Conservation (phyloP, 2,888 invertebrate genomes). For the Brachylomia viminalis region DNA sequence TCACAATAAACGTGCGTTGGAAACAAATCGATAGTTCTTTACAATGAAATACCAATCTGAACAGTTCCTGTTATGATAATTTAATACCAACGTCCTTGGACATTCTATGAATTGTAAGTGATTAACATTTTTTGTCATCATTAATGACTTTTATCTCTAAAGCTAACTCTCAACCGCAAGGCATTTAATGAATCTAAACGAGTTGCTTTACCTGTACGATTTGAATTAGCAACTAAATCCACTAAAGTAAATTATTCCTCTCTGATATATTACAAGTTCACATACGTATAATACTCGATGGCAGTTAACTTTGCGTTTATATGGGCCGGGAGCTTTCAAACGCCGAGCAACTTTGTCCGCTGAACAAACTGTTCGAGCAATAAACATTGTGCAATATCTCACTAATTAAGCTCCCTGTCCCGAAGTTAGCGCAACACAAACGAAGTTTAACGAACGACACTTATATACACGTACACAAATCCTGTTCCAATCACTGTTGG, state of each 20-base stretch:
- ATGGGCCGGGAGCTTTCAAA: slow-evolving; percentile 72
- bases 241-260: slow-evolving; percentile 40
- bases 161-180: neutral
- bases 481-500: neutral
- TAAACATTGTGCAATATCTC: slow-evolving; percentile 81
- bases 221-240: slow-evolving; percentile 25
- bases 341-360: slow-evolving; percentile 62
- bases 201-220: neutral
- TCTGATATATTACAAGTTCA: slow-evolving; percentile 64
- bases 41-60: slow-evolving; percentile 58
- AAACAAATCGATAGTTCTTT: slow-evolving; percentile 56
- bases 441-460: slow-evolving; percentile 41
- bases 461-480: slow-evolving; percentile 10
- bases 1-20: slow-evolving; percentile 59
- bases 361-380: slow-evolving; percentile 69
- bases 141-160: slow-evolving; percentile 44
- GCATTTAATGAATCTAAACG: slow-evolving; percentile 4
- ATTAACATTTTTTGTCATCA: slow-evolving; percentile 25
- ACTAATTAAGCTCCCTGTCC: slow-evolving; percentile 76
- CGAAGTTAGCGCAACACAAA: slow-evolving; percentile 46
- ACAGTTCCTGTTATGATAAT: slow-evolving; percentile 71
- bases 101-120: slow-evolving; percentile 64
- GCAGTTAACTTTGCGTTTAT: slow-evolving; percentile 72
- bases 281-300: slow-evolving; percentile 65
- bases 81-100: slow-evolving; percentile 60